Base-by-base conservation (phyloP, 1,140 invertebrate species). In the Apocrypta bakeri region DNA sequence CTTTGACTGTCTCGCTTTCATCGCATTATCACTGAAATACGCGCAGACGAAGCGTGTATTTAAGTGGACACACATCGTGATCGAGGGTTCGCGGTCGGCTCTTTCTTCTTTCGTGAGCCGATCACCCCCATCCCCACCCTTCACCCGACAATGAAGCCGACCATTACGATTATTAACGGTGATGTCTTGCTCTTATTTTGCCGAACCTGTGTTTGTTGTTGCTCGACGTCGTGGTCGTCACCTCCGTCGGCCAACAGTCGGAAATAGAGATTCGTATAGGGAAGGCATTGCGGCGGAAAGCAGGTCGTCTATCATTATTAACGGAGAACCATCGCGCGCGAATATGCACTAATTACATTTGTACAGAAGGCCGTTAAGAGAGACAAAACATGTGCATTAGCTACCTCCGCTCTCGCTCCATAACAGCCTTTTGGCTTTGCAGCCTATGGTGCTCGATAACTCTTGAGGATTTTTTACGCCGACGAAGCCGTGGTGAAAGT, bases 91-190 rank as follows among this genome's bases (percentile, higher is more conserved):
- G 25, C n/a, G 68, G 4, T 11, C 63, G 33, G 14, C 64, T 79
- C 77, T 69, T 27, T 7, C 37, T 24, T 69, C 77, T 56, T 66
- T 69, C 25, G 40, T 27, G 40, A 27, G 8, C 48, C 82, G 85
- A 79, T 82, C 74, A 56, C 40, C 80, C 79, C 68, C 74, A 25
- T 72, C 76, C 83, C 31, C 76, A 74, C 83, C 80, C 83, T 87
- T 83, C 69, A 83, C 79, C 79, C 72, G 85, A 85, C 82, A 85
- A 86, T 87, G 85, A 87, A 88, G 84, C 84, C 82, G 85, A 76
- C 85, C 87, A 88, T 88, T 88, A 87, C 84, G 86, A 89, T 86
- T 87, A 89, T 88, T 88, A 87, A 84, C 84, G 84, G 84, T 83
- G 86, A 87, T 82, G 87, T 42, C 86, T 85, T 75, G 84, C 77